These are phyloP conservation scores for Drosophila niveifrons DNA, from an alignment of 2,888 invertebrate species.

Conservation along the genomic window DNA sequence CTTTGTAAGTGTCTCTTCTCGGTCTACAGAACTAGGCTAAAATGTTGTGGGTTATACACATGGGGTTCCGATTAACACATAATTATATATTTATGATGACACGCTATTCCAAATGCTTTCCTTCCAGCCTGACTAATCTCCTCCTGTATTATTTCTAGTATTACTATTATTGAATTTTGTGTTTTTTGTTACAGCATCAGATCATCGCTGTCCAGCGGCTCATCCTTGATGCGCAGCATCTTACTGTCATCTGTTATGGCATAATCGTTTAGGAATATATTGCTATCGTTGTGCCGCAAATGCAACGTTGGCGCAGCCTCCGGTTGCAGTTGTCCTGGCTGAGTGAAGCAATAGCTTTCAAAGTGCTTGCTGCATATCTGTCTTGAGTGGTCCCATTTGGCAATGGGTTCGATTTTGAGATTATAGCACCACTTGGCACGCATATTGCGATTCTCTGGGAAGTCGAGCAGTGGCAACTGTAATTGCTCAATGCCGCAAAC, in stretches of 20 bases:
- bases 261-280: conserved; percentile 72
- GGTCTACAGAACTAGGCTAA: conserved; percentile 33
- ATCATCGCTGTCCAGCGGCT: conserved; percentile 65
- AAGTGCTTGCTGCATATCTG: conserved; percentile 78
- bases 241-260: conserved; percentile 33
- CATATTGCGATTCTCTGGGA: conserved; percentile 68
- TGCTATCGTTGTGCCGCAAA: conserved; percentile 71
- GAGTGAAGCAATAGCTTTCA: conserved; percentile 60
- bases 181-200: conserved; percentile 54
- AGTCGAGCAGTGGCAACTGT: conserved; percentile 59
- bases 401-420: conserved; percentile 64
- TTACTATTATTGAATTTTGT: conserved; percentile 14
- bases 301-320: conserved; percentile 80
- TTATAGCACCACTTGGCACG: conserved; percentile 74
- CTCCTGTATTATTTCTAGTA: background rate
- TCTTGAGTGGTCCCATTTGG: conserved; percentile 65
- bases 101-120: conserved; percentile 20
- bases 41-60: conserved; percentile 51
- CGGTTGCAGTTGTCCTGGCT: conserved; percentile 56
- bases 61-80: conserved; percentile 27
- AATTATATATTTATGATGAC: conserved; percentile 28
- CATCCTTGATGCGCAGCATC: conserved; percentile 60
- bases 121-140: conserved; percentile 11
- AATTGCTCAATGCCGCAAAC: conserved; percentile 54
- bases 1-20: conserved; percentile 4